Percentiles rank a stretch among this genome's conserved stretches.
Evolutionary conservation across 2,113 vertebrate genomes (phyloP).

Genomic region (Peromyscus leucopus): DNA sequence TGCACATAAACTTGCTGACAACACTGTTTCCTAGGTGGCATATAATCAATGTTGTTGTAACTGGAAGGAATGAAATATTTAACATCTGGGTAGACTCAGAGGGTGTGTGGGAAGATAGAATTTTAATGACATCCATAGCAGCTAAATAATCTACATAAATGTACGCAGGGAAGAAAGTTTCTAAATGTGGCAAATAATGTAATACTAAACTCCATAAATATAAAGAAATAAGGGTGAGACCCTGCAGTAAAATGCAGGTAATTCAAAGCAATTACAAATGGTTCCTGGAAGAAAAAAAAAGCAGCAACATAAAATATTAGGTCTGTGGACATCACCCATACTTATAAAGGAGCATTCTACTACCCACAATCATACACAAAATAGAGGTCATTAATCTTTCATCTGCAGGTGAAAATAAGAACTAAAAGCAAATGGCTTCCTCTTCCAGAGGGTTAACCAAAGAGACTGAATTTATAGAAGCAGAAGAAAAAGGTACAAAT

Average conservation of each 20-base stretch:
- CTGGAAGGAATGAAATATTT: background rate
- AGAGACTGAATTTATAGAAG: constrained; percentile 57
- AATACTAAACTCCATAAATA: background rate
- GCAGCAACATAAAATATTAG: background rate
- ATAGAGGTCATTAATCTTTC: constrained; percentile 64
- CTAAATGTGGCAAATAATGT: background rate
- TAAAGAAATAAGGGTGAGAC: background rate
- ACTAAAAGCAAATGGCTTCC: constrained; percentile 10
- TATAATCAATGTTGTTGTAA: background rate
- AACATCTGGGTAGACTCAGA: background rate
- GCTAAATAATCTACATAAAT: background rate
- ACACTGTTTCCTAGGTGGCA: background rate
- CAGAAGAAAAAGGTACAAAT: background rate
- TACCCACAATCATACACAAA: background rate
- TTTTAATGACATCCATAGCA: background rate
- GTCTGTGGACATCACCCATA: background rate
- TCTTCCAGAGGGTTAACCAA: constrained; percentile 29
- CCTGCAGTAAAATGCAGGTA: background rate
- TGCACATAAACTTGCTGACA: background rate
- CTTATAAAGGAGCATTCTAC: background rate
- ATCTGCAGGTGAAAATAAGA: constrained; percentile 52
- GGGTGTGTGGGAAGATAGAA: background rate
- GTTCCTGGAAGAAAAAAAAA: constrained; percentile 17
- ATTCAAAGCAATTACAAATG: background rate
- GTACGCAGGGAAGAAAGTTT: background rate